Base-by-base conservation (phyloP, 1,140 invertebrate species). In the Drosophila murphyi region DNA sequence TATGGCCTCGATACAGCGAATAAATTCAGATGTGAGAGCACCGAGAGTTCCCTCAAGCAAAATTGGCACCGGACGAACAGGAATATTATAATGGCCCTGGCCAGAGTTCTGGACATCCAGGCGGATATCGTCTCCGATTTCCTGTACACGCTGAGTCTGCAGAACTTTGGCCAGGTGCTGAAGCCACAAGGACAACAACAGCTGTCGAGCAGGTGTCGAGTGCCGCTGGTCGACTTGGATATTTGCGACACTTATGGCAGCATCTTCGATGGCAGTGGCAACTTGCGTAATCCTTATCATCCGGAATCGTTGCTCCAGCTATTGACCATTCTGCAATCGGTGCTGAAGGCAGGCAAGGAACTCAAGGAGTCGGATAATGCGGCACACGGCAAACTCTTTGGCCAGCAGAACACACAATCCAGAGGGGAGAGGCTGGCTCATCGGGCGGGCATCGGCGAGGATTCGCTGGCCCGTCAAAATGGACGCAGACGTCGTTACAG, bases 141-240 rank as follows among this genome's bases (percentile, higher is more conserved):
- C 8, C 60, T 85, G 12, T 77, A 80, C 43, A 7, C 29, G 2
- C 52, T 83, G 5, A 85, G 64, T 2, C 31, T 85, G 32, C 64
- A 80, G 39, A 83, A 80, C 31, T 83, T 80, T 34, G 8, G 47
- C 10, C 10, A 10, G 8, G 31, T 78, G n/a, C 7, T 85, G n/a
- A 35, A 50, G 4, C 72, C 81, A 2, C 2, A 1, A 2, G 2
- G 5, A 0, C 0, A 8, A 0, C 2, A 6, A 0, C 0, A n/a
- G 0, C 2, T 5, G 0, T 52, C 12, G 5, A 47, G 5, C 4
- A 5, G 5, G 0, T 70, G 51, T 28, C 50, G 48, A 0, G 69
- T 83, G 35, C 81, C 81, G 0, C 6, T 76, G 2, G 31, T 31
- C 2, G 54, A 39, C 1, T 28, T 29, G 0, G 34, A 32, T 6